Evolutionary conservation across 2,113 vertebrate genomes (phyloP).

Genomic region (Oryzias javanicus): DNA sequence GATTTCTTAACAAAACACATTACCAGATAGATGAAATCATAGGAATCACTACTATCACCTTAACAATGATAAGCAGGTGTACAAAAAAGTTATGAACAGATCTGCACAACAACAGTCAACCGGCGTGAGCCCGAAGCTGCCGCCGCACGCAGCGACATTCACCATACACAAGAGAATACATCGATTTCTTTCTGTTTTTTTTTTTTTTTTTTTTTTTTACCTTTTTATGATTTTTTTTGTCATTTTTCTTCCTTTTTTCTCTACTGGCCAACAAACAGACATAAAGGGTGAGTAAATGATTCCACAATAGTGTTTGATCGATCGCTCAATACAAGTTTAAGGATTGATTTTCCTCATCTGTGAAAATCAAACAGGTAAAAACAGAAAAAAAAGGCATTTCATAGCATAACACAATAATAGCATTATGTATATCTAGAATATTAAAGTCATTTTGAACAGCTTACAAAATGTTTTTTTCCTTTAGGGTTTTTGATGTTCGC

Average conservation of each 20-base stretch:
- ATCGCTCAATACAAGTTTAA: slow-evolving; percentile 68
- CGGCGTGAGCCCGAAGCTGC: slow-evolving; percentile 54
- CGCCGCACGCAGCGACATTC: slow-evolving; percentile 69
- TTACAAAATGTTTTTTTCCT: slow-evolving; percentile 63
- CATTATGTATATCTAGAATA: slow-evolving; percentile 77
- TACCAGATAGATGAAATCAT: slow-evolving; percentile 79
- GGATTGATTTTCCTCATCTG: slow-evolving; percentile 46
- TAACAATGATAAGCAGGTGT: slow-evolving; percentile 80
- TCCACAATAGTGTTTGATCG: slow-evolving; percentile 70
- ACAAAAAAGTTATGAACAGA: slow-evolving; percentile 79
- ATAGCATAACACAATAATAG: slow-evolving; percentile 75
- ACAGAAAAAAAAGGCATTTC: slow-evolving; percentile 62
- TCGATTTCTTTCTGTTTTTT: slow-evolving; percentile 45
- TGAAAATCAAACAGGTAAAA: slow-evolving; percentile 61
- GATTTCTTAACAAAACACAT: slow-evolving; percentile 83
- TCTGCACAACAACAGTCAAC: slow-evolving; percentile 73
- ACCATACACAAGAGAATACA: slow-evolving; percentile 82
- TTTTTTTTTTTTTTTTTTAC: slow-evolving; percentile 21
- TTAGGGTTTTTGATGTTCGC: slow-evolving; percentile 56
- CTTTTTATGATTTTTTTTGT: slow-evolving; percentile 55
- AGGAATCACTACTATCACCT: slow-evolving; percentile 77
- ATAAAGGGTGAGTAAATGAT: slow-evolving; percentile 68
- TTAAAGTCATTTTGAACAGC: slow-evolving; percentile 65
- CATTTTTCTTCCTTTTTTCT: slow-evolving; percentile 24
- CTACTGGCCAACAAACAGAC: slow-evolving; percentile 53